Conservation (phyloP, 1,140 invertebrate genomes). For the Macrocentrus cingulum region DNA sequence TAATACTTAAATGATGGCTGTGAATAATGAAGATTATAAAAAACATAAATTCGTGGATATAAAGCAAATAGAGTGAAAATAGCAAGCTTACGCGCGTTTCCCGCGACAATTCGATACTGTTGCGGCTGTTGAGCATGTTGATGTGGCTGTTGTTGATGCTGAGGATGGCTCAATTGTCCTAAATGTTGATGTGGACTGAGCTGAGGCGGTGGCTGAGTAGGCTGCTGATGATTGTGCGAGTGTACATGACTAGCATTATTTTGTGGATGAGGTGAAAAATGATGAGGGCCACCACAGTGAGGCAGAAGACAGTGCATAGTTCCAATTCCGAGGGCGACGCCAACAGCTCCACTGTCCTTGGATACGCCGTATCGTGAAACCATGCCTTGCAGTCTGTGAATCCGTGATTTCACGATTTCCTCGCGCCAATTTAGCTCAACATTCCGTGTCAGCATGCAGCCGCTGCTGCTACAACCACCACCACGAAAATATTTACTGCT, state of each 20-base stretch:
- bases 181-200: conserved; percentile 48
- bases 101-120: conserved; percentile 49
- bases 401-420: no score
- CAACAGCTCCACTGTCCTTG: conserved; percentile 52
- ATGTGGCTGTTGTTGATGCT: conserved; percentile 49
- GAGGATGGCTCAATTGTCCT: conserved; percentile 45
- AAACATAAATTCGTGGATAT: no score
- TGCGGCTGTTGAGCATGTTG: conserved; percentile 41
- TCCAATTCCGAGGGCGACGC: conserved; percentile 47
- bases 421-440: no score
- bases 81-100: conserved; percentile 44
- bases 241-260: conserved; percentile 49
- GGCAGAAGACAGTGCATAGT: conserved; percentile 51
- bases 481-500: no score
- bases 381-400: conserved; percentile 38
- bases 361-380: conserved; percentile 51
- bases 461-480: no score
- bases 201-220: conserved; percentile 34
- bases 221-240: conserved; percentile 47
- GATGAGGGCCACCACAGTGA: conserved; percentile 47
- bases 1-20: no score
- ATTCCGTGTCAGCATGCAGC: no score
- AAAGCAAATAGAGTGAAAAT: background rate
- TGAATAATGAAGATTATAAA: no score
- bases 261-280: conserved; percentile 48